Conservation (phyloP, 2,888 invertebrate species). For the Lingula anatina region DNA sequence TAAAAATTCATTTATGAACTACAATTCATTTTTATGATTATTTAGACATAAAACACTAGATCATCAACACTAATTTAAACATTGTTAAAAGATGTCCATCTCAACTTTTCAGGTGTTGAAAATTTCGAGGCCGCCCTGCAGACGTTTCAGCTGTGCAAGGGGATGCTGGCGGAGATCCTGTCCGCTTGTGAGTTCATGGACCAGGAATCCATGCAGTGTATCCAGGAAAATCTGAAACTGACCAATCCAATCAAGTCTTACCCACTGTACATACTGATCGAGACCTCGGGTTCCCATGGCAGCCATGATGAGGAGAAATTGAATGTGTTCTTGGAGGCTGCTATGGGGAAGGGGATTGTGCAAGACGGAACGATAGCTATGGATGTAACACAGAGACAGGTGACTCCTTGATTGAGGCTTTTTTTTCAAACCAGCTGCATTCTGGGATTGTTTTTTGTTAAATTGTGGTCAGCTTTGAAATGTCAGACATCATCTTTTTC, state of each 20-base stretch:
- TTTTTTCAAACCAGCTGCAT: too few species aligned
- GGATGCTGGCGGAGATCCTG: conserved; percentile 77
- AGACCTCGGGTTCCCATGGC: conserved; percentile 68
- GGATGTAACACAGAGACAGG: conserved; percentile 77
- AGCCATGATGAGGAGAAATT: conserved; percentile 86
- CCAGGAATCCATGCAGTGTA: conserved; percentile 64
- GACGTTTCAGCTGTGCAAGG: conserved; percentile 70
- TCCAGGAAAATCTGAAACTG: conserved; percentile 61
- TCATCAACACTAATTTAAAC: conserved; percentile 5
- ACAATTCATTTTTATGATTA: not conserved
- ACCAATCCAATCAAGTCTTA: conserved; percentile 50
- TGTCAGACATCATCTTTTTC: too few species aligned
- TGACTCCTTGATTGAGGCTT: too few species aligned
- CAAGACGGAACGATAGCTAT: conserved; percentile 78
- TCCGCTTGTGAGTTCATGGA: conserved; percentile 97
- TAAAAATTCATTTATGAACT: conserved; percentile 5
- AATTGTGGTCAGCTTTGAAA: too few species aligned
- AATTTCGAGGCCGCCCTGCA: conserved; percentile 74
- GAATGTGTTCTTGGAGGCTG: conserved; percentile 67
- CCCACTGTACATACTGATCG: conserved; percentile 48
- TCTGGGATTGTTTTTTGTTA: too few species aligned
- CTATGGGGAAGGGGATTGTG: conserved; percentile 68
- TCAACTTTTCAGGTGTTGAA: conserved; percentile 61
- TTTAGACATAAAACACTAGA: not conserved
- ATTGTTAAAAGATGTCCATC: too few species aligned